A percentile compares a stretch with the other conserved stretches of the same genome.
phyloP scores from a whole-genome alignment of 2,113 vertebrate species.

The Notarius lentiginosus region DNA sequence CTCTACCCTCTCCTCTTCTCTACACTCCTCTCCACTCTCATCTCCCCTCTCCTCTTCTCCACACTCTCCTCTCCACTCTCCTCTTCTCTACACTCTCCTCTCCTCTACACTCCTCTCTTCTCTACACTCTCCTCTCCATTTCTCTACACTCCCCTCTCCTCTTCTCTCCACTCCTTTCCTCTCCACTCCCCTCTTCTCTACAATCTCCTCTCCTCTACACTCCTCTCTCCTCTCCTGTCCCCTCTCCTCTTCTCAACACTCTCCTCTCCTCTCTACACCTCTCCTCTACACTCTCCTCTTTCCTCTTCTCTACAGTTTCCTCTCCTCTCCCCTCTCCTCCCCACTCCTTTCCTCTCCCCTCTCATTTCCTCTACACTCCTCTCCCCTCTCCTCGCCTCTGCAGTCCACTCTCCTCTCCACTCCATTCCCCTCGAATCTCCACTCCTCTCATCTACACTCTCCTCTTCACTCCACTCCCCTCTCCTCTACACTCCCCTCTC shows the following conservation, averaged over 20 bases:
- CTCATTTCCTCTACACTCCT: neutral
- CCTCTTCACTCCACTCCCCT: neutral
- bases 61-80: neutral
- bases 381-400: neutral
- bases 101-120: too few species aligned
- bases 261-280: too few species aligned
- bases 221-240: conserved; percentile 23
- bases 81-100: rapidly evolving
- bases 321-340: neutral
- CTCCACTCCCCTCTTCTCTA: neutral
- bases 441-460: neutral
- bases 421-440: rapidly evolving
- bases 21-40: neutral
- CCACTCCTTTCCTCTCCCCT: neutral
- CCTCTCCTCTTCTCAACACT: conserved; percentile 24
- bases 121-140: neutral
- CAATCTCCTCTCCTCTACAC: neutral
- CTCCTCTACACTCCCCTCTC: neutral
- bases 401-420: neutral
- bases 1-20: neutral
- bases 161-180: too few species aligned
- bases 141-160: neutral
- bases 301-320: neutral
- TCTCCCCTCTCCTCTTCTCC: too few species aligned
- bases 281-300: neutral